Conservation (phyloP, 2,888 invertebrate genomes). For the Matsumyia berberina region DNA sequence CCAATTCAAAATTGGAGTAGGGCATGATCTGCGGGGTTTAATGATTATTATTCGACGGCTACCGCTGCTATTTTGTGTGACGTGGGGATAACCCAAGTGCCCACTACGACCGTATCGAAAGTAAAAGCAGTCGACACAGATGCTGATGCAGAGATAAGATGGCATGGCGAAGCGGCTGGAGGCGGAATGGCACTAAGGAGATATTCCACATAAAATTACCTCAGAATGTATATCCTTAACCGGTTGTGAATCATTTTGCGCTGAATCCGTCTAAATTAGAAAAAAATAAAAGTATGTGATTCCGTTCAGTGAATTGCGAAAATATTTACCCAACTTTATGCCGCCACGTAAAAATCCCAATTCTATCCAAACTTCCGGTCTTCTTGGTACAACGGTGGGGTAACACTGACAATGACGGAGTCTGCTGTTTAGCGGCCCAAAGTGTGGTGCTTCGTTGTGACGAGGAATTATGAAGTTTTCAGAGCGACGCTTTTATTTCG, state of each 20-base stretch:
- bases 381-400: not conserved
- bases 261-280: conserved; percentile 36
- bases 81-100: conserved; percentile 45
- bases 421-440: not conserved
- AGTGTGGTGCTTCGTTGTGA: not conserved
- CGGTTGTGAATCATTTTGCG: conserved; percentile 56
- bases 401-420: not conserved
- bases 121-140: conserved; percentile 36
- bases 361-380: conserved; percentile 30
- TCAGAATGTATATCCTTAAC: conserved; percentile 44
- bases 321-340: conserved; percentile 18
- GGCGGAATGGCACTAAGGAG: conserved; percentile 23
- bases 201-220: conserved; percentile 42
- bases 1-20: conserved; percentile 53
- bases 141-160: conserved; percentile 15
- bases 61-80: conserved; percentile 11
- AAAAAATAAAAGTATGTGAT: conserved; percentile 9
- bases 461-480: not conserved
- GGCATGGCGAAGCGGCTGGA: not conserved
- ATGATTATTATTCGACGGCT: conserved; percentile 27
- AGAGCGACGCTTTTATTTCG: conserved; percentile 16
- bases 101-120: conserved; percentile 20
- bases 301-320: conserved; percentile 10
- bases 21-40: conserved; percentile 44
- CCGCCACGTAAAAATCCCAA: conserved; percentile 30